Conservation (phyloP, 2,888 invertebrate genomes). For the Capitulum mitella region DNA sequence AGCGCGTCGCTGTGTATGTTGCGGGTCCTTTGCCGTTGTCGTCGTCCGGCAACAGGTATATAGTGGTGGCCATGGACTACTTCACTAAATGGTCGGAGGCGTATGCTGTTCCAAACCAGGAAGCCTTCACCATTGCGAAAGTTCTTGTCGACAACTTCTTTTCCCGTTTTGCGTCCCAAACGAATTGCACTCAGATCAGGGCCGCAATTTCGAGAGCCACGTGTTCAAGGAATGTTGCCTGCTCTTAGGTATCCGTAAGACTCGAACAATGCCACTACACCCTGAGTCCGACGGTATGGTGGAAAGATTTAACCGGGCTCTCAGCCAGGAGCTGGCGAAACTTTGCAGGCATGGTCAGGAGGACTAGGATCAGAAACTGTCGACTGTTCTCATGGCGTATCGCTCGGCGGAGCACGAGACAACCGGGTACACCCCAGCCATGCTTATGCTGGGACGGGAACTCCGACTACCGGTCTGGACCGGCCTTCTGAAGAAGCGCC, state of each 20-base stretch:
- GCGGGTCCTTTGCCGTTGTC: constrained; percentile 21
- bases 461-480: neutral
- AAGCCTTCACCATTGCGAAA: constrained; percentile 7
- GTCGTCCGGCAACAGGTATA: constrained; percentile 1
- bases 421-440: neutral
- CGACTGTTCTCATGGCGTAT: neutral
- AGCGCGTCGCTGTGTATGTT: constrained; percentile 22
- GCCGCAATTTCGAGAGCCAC: neutral
- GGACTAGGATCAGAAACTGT: neutral
- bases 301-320: neutral
- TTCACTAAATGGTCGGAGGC: constrained; percentile 16
- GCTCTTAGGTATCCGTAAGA: neutral
- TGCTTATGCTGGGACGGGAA: neutral
- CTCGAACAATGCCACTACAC: neutral
- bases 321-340: neutral
- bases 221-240: neutral
- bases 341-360: neutral
- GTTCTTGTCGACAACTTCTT: no score
- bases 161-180: constrained; percentile 24
- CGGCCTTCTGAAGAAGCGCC: neutral
- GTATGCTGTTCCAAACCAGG: no score
- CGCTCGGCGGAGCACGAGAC: neutral
- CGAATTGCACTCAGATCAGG: constrained; percentile 26
- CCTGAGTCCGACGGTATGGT: neutral
- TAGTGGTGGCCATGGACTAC: neutral